These are phyloP conservation scores for Myotis brandtii DNA, from an alignment of 2,113 vertebrate species.

Conservation along the genomic window DNA sequence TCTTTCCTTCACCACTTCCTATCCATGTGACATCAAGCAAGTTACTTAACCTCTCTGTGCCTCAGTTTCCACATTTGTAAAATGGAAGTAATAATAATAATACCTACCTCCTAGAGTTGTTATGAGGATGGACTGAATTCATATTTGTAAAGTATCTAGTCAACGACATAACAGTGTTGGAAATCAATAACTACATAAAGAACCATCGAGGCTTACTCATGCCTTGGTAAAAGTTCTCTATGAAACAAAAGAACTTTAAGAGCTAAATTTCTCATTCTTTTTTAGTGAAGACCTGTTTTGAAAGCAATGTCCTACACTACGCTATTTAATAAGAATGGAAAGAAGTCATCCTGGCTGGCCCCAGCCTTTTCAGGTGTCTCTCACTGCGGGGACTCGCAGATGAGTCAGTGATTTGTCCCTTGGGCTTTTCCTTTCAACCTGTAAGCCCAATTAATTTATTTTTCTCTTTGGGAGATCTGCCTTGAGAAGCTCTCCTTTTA, in stretches of 20 bases:
- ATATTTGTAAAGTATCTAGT: neutral
- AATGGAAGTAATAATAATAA: neutral
- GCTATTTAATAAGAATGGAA: slow-evolving; percentile 19
- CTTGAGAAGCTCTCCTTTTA: slow-evolving; percentile 70
- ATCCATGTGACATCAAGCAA: neutral
- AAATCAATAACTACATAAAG: neutral
- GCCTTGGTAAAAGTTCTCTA: slow-evolving; percentile 6
- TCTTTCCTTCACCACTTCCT: neutral
- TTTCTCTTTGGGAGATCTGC: slow-evolving; percentile 75
- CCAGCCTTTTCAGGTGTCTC: neutral
- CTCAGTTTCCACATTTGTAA: slow-evolving; percentile 38
- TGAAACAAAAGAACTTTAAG: slow-evolving; percentile 12
- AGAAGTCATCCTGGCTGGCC: neutral
- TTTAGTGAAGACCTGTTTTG: slow-evolving; percentile 43
- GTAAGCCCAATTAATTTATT: slow-evolving; percentile 79
- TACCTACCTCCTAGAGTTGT: neutral
- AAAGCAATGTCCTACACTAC: slow-evolving; percentile 14
- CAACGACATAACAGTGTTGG: neutral
- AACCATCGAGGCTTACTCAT: neutral
- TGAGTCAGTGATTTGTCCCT: slow-evolving; percentile 65
- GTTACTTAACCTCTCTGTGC: neutral
- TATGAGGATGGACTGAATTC: neutral
- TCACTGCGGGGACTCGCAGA: neutral
- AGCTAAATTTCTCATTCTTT: slow-evolving; percentile 35
- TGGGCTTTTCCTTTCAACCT: slow-evolving; percentile 77